Percentiles rank a stretch among this genome's conserved stretches.
These are phyloP conservation scores for Micromesistius poutassou DNA, from an alignment of 2,797 vertebrate species.

Conservation along the genomic window DNA sequence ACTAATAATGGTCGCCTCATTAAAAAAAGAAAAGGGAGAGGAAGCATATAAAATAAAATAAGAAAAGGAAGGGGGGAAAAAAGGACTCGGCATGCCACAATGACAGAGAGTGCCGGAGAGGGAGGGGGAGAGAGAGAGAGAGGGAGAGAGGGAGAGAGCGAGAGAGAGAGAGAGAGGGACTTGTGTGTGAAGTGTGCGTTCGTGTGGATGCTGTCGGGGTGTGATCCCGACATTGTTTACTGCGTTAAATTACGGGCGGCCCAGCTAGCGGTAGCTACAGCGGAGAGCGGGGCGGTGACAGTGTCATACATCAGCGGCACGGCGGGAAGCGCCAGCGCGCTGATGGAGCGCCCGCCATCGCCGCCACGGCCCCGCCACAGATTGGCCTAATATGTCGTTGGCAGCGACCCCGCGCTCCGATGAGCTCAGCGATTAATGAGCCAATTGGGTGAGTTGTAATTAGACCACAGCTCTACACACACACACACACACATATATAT, in stretches of 20 bases:
- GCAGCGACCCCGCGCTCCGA: slow-evolving; percentile 81
- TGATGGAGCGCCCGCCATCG: slow-evolving; percentile 74
- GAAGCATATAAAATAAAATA: slow-evolving; percentile 73
- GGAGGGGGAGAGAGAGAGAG: too few relatives aligned
- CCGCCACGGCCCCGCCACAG: slow-evolving; percentile 64
- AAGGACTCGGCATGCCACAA: slow-evolving; percentile 38
- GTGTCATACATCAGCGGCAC: slow-evolving; percentile 83
- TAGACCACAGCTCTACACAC: slow-evolving; percentile 54
- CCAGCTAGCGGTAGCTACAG: slow-evolving; percentile 84
- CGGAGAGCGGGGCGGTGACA: slow-evolving; percentile 83
- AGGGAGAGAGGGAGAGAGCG: too few relatives aligned
- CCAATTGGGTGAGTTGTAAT: slow-evolving; percentile 68
- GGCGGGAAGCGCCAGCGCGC: slow-evolving; percentile 74
- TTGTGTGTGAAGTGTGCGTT: slow-evolving; percentile 44
- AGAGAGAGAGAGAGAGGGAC: too few relatives aligned
- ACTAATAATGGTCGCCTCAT: slow-evolving; percentile 99
- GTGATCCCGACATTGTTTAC: slow-evolving; percentile 85
- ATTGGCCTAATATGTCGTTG: slow-evolving; percentile 89
- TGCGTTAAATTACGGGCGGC: slow-evolving; percentile 94
- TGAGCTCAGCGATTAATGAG: slow-evolving; percentile 85
- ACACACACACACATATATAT: slow-evolving; percentile 30
- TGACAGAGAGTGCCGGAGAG: not conserved
- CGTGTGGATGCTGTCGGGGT: slow-evolving; percentile 56
- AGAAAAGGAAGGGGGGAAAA: slow-evolving; percentile 51
- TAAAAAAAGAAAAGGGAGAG: slow-evolving; percentile 86